Conservation (phyloP, 2,888 invertebrate genomes). For the Cistogaster globosa region DNA sequence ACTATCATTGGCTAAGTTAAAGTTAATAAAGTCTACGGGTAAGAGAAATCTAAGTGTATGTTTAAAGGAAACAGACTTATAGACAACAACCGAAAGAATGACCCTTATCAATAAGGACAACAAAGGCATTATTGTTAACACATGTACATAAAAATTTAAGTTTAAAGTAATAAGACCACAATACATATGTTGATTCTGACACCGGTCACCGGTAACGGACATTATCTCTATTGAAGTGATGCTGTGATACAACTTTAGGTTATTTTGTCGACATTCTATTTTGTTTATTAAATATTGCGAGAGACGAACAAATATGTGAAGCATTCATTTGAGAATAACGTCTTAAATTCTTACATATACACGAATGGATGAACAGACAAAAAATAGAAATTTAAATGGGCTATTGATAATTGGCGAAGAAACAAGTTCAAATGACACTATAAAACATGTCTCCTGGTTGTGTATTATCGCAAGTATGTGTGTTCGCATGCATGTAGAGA, state of each 20-base stretch:
- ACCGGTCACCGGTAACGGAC: neutral
- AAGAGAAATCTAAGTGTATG: conserved; percentile 12
- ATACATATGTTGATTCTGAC: conserved; percentile 10
- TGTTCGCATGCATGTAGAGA: neutral
- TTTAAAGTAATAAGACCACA: conserved; percentile 25
- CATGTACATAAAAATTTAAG: conserved; percentile 11
- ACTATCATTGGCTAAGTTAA: too few species aligned
- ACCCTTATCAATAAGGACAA: conserved; percentile 45
- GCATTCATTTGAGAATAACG: conserved; percentile 3
- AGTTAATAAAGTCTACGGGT: too few species aligned
- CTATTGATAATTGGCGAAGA: neutral
- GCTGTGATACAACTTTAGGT: conserved; percentile 46
- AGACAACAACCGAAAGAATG: conserved; percentile 43
- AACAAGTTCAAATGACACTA: neutral
- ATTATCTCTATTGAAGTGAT: neutral
- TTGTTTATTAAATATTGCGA: conserved; percentile 33
- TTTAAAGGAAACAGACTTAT: conserved; percentile 51
- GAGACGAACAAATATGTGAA: conserved; percentile 48
- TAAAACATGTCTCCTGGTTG: neutral
- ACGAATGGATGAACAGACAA: neutral
- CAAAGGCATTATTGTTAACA: conserved; percentile 12
- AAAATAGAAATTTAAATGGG: neutral
- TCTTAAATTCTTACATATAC: neutral
- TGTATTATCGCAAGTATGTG: neutral
- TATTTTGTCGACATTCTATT: conserved; percentile 38